Evolutionary conservation across 1,140 invertebrate genomes (phyloP), one percentile per base, ranked within the genome.

Genomic region (Bombyx mandarina): DNA sequence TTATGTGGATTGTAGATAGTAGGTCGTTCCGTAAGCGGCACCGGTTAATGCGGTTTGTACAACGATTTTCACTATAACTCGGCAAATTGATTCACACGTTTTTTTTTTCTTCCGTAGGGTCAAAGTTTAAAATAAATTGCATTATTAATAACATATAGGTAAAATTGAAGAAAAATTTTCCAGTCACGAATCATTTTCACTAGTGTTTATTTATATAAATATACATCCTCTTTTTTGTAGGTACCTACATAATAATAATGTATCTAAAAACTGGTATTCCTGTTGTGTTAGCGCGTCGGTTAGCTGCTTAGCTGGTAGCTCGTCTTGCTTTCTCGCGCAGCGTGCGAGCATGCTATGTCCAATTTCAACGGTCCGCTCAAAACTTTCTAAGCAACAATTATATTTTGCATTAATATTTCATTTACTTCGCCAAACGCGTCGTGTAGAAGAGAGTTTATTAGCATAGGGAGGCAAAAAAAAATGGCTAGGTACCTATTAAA

Each of bases 351-450:
- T 83, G 82, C 82, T 73, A 86, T 79, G 77, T 78, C 76, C 69
- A 73, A 78, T 82, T 75, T 83, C 75, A 67, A 71, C 71, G 65
- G 75, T 69, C 77, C 67, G 66, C 69, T 73, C 69, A 72, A 75
- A 80, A 86, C 83, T 86, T 86, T 86, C 83, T 86, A 86, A 79
- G 79, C 77, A 85, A 83, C 76, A 81, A 85, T 83, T 83, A 83
- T 77, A 75, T 79, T 81, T 78, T 71, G 71, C 80, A 83, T 85
- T 79, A 82, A 85, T 86, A 83, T 82, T 86, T 78, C 72, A 84
- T 84, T 79, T 72, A 64, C 66, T 73, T 66, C 63, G 73, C 67
- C 67, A 65, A 73, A 75, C 61, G 64, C 63, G 64, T 35, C 26
- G 26, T 35, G 4, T 35, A 35, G 26, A 35, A 5, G 26, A 2